phyloP scores from a whole-genome alignment of 1,140 invertebrate genomes.

The Temnothorax curvispinosus region DNA sequence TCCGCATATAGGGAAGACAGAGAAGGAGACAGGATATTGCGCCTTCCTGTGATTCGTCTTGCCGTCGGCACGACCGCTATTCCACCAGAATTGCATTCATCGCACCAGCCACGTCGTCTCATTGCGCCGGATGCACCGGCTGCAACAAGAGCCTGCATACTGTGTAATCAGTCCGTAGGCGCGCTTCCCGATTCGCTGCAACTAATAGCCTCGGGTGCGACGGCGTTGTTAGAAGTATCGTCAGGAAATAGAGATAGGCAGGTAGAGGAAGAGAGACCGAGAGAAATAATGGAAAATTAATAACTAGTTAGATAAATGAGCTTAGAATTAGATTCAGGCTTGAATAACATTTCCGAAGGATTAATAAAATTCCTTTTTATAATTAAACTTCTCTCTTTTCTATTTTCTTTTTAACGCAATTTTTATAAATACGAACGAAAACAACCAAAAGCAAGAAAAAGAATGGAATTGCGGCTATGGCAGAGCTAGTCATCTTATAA shows the following conservation, averaged over 20 bases:
- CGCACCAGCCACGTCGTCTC: neutral
- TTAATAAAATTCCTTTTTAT: neutral
- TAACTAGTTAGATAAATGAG: neutral
- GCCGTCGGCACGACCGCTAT: conserved; percentile 34
- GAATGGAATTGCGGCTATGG: neutral
- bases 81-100: conserved; percentile 9
- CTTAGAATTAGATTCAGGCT: neutral
- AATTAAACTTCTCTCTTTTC: neutral
- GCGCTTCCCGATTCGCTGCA: conserved; percentile 46
- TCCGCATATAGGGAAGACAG: neutral
- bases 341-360: neutral
- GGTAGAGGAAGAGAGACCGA: neutral
- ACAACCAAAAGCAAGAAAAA: neutral
- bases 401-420: neutral
- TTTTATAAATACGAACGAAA: neutral
- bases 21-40: neutral
- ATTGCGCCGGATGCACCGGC: conserved; percentile 19
- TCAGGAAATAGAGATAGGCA: neutral
- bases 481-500: neutral
- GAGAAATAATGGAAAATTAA: neutral
- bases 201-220: neutral
- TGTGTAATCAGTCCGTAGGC: conserved; percentile 80
- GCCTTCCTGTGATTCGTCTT: neutral
- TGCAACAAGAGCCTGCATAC: conserved; percentile 61
- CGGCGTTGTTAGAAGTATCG: neutral